Percentiles rank a stretch among this genome's conserved stretches.
Evolutionary conservation across 2,888 invertebrate species (phyloP).

Genomic region (Dynastes hyllus): DNA sequence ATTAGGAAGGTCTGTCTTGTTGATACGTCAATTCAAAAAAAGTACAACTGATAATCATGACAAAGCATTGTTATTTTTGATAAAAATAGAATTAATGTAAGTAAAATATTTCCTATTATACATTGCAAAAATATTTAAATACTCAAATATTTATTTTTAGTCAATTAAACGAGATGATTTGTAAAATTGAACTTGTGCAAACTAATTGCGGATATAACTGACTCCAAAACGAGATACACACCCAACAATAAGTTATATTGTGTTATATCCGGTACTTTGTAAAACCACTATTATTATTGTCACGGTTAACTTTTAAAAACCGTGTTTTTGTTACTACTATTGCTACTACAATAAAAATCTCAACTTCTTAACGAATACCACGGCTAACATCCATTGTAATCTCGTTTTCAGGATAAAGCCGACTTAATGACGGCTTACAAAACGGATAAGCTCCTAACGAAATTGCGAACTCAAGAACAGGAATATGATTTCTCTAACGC

Average conservation of each 20-base stretch:
- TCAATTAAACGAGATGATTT: no score
- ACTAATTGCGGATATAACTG: no score
- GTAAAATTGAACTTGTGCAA: no score
- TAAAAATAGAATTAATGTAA: no score
- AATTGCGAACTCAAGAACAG: constrained; percentile 71
- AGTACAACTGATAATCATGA: neutral
- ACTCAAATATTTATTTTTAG: no score
- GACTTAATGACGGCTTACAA: constrained; percentile 83
- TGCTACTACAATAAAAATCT: neutral
- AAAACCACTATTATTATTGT: neutral
- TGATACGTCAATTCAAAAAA: no score
- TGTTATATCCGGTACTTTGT: neutral
- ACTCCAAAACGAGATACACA: neutral
- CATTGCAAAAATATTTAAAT: no score
- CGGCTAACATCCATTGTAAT: neutral
- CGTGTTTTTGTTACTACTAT: neutral
- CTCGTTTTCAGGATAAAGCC: constrained; percentile 75
- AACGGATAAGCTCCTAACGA: constrained; percentile 76
- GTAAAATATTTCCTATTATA: no score
- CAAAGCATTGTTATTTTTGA: no score
- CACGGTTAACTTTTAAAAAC: neutral
- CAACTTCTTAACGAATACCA: neutral
- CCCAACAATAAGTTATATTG: neutral
- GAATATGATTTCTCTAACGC: constrained; percentile 84
- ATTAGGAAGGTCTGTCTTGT: no score